These are phyloP conservation scores for Trogon melanurus DNA, from an alignment of 2,113 vertebrate genomes.

Conservation along the genomic window DNA sequence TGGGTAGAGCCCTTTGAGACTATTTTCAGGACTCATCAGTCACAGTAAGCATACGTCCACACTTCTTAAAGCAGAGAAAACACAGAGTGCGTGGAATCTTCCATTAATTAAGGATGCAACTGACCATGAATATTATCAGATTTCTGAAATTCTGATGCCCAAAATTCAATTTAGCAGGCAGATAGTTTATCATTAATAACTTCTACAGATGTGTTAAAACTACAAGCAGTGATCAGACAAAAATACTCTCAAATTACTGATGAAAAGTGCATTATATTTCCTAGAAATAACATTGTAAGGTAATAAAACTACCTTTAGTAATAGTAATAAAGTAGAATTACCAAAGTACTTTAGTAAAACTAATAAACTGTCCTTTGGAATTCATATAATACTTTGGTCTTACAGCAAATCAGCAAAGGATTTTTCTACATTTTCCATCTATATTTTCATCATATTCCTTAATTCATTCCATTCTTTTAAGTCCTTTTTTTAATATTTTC, in stretches of 20 bases:
- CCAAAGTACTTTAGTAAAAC: neutral
- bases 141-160: neutral
- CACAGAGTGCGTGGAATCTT: neutral
- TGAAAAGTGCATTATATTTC: neutral
- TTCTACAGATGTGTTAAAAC: neutral
- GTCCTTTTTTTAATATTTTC: conserved; percentile 47
- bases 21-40: conserved; percentile 18
- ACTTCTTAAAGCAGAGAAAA: conserved; percentile 36
- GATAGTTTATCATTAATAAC: neutral
- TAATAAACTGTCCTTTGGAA: neutral
- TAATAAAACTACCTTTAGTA: neutral
- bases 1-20: neutral
- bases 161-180: neutral
- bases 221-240: neutral
- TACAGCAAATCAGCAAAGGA: neutral
- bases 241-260: neutral
- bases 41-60: neutral
- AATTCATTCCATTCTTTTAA: conserved; percentile 26
- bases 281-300: neutral
- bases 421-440: neutral
- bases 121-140: conserved; percentile 1
- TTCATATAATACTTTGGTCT: neutral
- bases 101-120: conserved; percentile 35
- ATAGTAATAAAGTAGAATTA: neutral
- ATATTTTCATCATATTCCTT: neutral